phyloP scores from a whole-genome alignment of 2,113 vertebrate genomes.

The Lasiurus cinereus region DNA sequence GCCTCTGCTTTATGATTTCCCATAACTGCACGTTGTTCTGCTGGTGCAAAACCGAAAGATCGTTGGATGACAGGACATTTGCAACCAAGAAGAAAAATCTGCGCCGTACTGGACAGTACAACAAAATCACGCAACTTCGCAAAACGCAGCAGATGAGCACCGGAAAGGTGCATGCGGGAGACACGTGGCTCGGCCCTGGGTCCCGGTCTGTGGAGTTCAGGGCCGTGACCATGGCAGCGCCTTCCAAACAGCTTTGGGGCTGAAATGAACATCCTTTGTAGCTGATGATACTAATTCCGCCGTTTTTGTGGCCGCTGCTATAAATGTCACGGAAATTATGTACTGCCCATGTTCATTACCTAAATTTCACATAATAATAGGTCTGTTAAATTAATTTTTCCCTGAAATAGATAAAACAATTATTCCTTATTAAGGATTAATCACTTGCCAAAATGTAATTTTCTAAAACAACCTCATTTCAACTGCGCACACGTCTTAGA shows the following conservation, averaged over 20 bases:
- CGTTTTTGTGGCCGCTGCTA: slow-evolving; percentile 73
- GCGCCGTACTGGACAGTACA: background rate
- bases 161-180: slow-evolving; percentile 29
- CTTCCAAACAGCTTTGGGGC: slow-evolving; percentile 67
- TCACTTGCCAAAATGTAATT: slow-evolving; percentile 78
- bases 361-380: slow-evolving; percentile 80
- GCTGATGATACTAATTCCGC: slow-evolving; percentile 71
- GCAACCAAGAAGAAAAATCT: background rate
- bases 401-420: slow-evolving; percentile 82
- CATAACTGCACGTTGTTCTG: background rate
- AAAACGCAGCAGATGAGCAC: background rate
- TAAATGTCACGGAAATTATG: slow-evolving; percentile 81
- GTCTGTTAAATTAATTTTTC: slow-evolving; percentile 81
- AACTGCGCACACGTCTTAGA: slow-evolving; percentile 55
- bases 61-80: background rate
- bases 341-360: slow-evolving; percentile 79
- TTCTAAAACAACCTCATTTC: slow-evolving; percentile 70
- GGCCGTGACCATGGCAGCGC: background rate
- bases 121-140: background rate
- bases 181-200: background rate
- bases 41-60: background rate
- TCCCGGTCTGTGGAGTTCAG: slow-evolving; percentile 9
- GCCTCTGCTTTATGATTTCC: background rate
- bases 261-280: slow-evolving; percentile 76
- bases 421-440: slow-evolving; percentile 78